These are phyloP conservation scores for Villa cingulata DNA, from an alignment of 2,888 invertebrate genomes.

Conservation along the genomic window DNA sequence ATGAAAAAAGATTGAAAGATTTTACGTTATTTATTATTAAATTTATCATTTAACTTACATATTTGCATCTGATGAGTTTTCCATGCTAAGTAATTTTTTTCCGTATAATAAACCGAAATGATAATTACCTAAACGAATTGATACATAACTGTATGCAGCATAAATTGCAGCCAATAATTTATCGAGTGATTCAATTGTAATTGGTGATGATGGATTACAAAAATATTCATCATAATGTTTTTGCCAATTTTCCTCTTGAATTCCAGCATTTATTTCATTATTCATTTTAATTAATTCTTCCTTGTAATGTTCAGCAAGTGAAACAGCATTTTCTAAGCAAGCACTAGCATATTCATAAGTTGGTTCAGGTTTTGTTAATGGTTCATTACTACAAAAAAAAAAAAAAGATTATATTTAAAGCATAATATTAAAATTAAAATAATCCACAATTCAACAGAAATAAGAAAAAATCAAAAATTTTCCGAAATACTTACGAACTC, in stretches of 20 bases:
- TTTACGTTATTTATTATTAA: neutral
- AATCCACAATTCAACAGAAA: no score
- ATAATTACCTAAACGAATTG: slow-evolving; percentile 72
- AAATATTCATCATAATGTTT: slow-evolving; percentile 38
- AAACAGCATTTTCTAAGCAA: slow-evolving; percentile 73
- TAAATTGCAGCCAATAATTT: slow-evolving; percentile 52
- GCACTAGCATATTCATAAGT: slow-evolving; percentile 81
- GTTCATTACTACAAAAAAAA: slow-evolving; percentile 8
- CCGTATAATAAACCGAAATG: slow-evolving; percentile 65
- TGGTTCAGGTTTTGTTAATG: slow-evolving; percentile 74
- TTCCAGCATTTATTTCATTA: neutral
- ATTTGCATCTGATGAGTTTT: slow-evolving; percentile 56
- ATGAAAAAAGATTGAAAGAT: neutral
- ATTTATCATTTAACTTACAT: slow-evolving; percentile 36
- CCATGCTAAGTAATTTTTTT: slow-evolving; percentile 55
- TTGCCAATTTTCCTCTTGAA: slow-evolving; percentile 18
- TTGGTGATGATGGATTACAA: slow-evolving; percentile 46
- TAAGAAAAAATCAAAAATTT: neutral
- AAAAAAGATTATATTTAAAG: neutral
- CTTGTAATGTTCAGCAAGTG: slow-evolving; percentile 39
- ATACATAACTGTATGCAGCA: slow-evolving; percentile 70
- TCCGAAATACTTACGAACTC: slow-evolving; percentile 20
- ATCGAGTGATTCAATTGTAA: slow-evolving; percentile 46
- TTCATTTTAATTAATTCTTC: neutral
- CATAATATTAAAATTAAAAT: no score